Percentiles rank a stretch among this genome's conserved stretches.
Conservation (phyloP, 1,140 invertebrate genomes). For the Magallana gigas region DNA sequence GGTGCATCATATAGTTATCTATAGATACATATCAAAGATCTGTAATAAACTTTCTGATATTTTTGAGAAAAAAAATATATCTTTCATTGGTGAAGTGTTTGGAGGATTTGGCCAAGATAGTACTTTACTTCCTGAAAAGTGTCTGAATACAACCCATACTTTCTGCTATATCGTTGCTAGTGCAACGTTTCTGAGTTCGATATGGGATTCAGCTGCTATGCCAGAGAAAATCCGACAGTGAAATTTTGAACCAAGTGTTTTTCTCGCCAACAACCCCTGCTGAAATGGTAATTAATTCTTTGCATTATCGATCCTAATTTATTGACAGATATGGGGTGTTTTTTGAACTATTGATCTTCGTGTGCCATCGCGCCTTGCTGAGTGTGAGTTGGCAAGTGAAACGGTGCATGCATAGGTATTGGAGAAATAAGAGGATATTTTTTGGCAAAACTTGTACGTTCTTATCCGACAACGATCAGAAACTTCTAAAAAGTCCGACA, state of each 20-base stretch:
- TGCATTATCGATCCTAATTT: neutral
- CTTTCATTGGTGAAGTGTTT: no score
- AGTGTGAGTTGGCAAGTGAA: neutral
- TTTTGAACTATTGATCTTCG: neutral
- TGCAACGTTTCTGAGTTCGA: no score
- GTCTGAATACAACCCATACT: no score
- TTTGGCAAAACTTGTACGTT: neutral
- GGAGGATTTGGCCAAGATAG: no score
- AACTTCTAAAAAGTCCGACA: neutral
- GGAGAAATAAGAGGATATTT: neutral
- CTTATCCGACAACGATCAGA: conserved; percentile 4
- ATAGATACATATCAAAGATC: no score
- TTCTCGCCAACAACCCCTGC: neutral
- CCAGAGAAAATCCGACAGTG: no score
- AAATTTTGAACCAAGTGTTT: neutral
- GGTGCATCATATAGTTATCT: no score
- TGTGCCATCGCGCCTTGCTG: neutral
- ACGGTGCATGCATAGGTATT: neutral
- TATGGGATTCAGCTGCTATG: no score
- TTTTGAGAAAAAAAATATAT: no score
- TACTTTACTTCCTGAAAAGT: no score
- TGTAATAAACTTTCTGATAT: no score
- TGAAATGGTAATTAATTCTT: neutral
- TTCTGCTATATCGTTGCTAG: no score
- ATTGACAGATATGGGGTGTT: neutral